Percentiles rank a stretch among this genome's conserved stretches.
These are phyloP conservation scores for Mus caroli DNA, from an alignment of 2,797 vertebrate species.

Conservation along the genomic window DNA sequence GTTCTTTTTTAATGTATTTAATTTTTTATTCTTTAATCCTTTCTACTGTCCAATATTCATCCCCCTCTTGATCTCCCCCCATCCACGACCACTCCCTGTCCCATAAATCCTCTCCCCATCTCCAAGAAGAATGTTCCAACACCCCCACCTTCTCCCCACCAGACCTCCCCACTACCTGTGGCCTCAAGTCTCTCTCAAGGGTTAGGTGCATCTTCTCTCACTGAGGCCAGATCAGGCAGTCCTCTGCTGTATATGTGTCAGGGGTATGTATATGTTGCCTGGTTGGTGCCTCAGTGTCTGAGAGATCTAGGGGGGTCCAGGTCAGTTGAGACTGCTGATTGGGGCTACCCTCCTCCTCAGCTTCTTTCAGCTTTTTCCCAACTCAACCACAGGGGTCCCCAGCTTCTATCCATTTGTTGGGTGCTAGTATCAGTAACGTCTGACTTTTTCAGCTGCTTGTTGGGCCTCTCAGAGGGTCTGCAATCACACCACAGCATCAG, in stretches of 20 bases:
- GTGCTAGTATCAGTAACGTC: not conserved
- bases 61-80: too few species aligned
- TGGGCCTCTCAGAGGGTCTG: not conserved
- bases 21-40: too few species aligned
- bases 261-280: not conserved
- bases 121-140: too few species aligned
- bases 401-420: not conserved
- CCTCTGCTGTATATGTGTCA: not conserved
- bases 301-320: not conserved
- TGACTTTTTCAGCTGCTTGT: not conserved
- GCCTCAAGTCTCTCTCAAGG: too few species aligned
- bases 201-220: not conserved
- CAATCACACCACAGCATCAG: not conserved
- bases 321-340: not conserved
- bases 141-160: too few species aligned
- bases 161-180: too few species aligned
- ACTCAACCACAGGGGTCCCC: not conserved
- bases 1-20: not conserved
- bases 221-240: not conserved
- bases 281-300: too few species aligned
- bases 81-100: too few species aligned
- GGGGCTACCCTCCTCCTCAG: not conserved
- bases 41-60: too few species aligned
- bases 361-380: not conserved
- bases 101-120: too few species aligned